These are phyloP conservation scores for Portevinia maculata DNA, from an alignment of 2,888 invertebrate genomes.

Conservation along the genomic window DNA sequence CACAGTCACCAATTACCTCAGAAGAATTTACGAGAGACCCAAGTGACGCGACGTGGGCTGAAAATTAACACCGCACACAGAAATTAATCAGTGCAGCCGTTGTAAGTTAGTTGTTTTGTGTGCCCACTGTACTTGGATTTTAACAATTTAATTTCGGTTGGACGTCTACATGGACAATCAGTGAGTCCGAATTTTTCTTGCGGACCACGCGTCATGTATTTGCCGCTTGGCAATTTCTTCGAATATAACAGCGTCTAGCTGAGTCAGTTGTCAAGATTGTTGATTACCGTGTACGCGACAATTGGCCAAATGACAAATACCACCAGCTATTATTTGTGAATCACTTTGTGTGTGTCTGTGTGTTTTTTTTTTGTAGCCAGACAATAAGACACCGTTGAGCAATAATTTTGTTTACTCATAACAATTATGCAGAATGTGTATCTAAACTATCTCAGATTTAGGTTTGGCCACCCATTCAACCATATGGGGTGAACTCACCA, in stretches of 20 bases:
- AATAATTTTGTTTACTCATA: slow-evolving; percentile 54
- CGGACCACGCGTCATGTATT: slow-evolving; percentile 36
- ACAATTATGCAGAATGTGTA: slow-evolving; percentile 47
- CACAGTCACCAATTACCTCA: slow-evolving; percentile 54
- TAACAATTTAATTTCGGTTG: slow-evolving; percentile 66
- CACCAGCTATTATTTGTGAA: slow-evolving; percentile 37
- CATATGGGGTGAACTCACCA: slow-evolving; percentile 14
- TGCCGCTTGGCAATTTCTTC: slow-evolving; percentile 31
- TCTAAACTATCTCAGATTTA: not conserved
- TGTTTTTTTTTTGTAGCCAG: slow-evolving; percentile 8
- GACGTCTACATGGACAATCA: slow-evolving; percentile 50
- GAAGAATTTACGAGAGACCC: slow-evolving; percentile 39
- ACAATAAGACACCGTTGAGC: slow-evolving; percentile 43
- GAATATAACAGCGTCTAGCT: slow-evolving; percentile 20
- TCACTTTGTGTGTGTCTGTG: not conserved
- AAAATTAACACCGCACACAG: slow-evolving; percentile 49
- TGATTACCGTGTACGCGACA: slow-evolving; percentile 6
- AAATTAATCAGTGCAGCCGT: slow-evolving; percentile 57
- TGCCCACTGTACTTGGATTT: slow-evolving; percentile 49
- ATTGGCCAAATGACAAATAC: slow-evolving; percentile 49
- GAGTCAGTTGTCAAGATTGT: slow-evolving; percentile 37
- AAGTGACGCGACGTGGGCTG: slow-evolving; percentile 1
- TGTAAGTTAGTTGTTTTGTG: slow-evolving; percentile 20
- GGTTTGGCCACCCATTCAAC: slow-evolving; percentile 16
- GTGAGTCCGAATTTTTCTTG: slow-evolving; percentile 10